These are phyloP conservation scores for Achroia grisella DNA, from an alignment of 1,140 invertebrate genomes.

Conservation along the genomic window DNA sequence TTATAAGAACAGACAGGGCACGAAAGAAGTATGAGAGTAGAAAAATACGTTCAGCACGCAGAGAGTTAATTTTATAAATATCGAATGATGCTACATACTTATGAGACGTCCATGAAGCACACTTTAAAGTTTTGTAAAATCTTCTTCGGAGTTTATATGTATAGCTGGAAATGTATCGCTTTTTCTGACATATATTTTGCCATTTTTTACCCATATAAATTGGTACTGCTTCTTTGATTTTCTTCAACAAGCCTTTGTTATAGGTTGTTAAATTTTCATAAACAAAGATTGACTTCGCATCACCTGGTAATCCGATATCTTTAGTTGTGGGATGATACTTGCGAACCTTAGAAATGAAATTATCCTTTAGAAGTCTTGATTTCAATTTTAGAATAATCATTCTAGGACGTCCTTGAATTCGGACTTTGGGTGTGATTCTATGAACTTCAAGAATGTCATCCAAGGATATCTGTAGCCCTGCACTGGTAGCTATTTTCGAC, in stretches of 20 bases:
- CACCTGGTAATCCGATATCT: conserved; percentile 6
- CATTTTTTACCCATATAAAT: conserved; percentile 14
- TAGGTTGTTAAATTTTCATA: conserved; percentile 10
- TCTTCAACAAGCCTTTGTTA: conserved; percentile 9
- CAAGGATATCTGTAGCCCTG: not conserved
- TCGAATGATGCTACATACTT: too few species aligned
- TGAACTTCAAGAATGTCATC: conserved; percentile 10
- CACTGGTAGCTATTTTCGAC: not conserved
- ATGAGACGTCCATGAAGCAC: too few species aligned
- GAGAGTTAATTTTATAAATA: too few species aligned
- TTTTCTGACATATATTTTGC: conserved; percentile 13
- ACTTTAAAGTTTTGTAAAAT: not conserved
- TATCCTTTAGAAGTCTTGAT: conserved; percentile 8
- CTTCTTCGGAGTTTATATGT: conserved; percentile 2
- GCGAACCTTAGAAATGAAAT: conserved; percentile 5
- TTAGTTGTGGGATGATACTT: conserved; percentile 7
- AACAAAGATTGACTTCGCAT: conserved; percentile 1
- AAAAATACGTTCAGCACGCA: too few species aligned
- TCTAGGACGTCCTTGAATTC: conserved; percentile 7
- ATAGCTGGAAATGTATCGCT: conserved; percentile 7
- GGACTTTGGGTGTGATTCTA: conserved; percentile 4
- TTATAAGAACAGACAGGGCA: too few species aligned
- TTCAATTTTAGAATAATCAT: conserved; percentile 9
- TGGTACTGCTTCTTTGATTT: conserved; percentile 12
- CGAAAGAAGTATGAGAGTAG: too few species aligned